Percentiles rank a stretch among this genome's conserved stretches.
Evolutionary conservation across 1,140 invertebrate genomes (phyloP).

Genomic region (Sinella curviseta): DNA sequence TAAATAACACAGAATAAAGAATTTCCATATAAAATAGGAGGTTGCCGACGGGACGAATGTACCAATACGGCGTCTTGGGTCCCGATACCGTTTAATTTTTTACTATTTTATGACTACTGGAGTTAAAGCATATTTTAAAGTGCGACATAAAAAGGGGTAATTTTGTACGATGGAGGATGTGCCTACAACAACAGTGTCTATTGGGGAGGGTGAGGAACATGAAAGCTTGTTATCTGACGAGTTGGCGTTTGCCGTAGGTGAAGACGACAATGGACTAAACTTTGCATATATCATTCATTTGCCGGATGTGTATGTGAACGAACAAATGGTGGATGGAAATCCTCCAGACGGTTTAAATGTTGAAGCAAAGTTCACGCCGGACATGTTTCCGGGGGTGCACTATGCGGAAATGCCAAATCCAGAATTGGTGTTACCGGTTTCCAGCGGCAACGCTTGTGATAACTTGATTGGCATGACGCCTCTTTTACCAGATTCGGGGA

Average conservation of each 20-base stretch:
- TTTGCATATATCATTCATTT: not conserved
- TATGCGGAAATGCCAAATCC: not conserved
- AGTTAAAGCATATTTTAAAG: too few relatives aligned
- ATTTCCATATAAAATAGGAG: too few relatives aligned
- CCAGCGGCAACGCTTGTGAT: not conserved
- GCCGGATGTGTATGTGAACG: not conserved
- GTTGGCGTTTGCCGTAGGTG: not conserved
- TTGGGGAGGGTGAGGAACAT: not conserved
- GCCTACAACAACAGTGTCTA: not conserved
- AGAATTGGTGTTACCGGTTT: not conserved
- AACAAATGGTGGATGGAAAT: not conserved
- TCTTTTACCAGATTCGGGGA: not conserved
- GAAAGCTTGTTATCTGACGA: not conserved
- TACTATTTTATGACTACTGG: too few relatives aligned
- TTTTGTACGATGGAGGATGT: not conserved
- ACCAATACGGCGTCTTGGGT: too few relatives aligned
- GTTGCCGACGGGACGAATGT: too few relatives aligned
- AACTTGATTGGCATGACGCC: too few relatives aligned
- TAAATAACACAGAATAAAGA: too few relatives aligned
- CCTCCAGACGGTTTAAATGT: not conserved
- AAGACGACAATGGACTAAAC: not conserved
- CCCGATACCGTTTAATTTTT: too few relatives aligned
- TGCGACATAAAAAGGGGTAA: too few relatives aligned
- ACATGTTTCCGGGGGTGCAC: not conserved
- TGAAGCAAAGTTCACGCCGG: not conserved